A percentile compares a stretch with the other conserved stretches of the same genome.
phyloP scores from a whole-genome alignment of 2,888 invertebrate genomes.

The Geophilus truncorum region DNA sequence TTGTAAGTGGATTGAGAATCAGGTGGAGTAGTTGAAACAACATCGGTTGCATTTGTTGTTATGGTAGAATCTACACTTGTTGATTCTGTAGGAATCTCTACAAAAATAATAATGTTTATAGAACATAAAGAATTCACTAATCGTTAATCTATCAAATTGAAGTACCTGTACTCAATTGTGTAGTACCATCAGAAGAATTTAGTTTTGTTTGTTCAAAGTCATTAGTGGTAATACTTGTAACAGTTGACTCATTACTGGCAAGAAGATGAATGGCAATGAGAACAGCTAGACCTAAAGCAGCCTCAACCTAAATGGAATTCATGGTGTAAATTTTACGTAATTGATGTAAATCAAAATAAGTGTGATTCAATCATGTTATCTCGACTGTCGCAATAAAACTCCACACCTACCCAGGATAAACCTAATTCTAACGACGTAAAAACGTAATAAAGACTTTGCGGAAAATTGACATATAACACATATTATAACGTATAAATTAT shows the following conservation, averaged over 20 bases:
- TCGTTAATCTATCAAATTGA: not conserved
- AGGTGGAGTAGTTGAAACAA: not conserved
- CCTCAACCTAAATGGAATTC: not conserved
- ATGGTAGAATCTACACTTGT: not conserved
- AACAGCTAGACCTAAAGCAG: not conserved
- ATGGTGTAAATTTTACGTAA: not conserved
- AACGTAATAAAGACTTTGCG: too few species aligned
- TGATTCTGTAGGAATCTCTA: not conserved
- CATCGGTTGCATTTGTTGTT: not conserved
- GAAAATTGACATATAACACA: too few species aligned
- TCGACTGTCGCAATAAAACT: too few species aligned
- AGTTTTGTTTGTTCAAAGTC: too few species aligned
- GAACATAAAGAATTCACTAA: too few species aligned
- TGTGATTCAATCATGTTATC: too few species aligned
- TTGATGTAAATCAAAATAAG: not conserved
- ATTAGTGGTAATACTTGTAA: not conserved
- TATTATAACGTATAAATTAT: too few species aligned
- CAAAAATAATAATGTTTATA: too few species aligned
- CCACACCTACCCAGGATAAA: too few species aligned
- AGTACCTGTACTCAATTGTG: not conserved
- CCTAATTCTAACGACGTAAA: too few species aligned
- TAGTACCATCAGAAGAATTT: not conserved
- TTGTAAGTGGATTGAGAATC: not conserved
- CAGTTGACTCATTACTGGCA: not conserved
- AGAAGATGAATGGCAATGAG: not conserved